Evolutionary conservation across 2,888 invertebrate genomes (phyloP).

Genomic region (Macrostomum cliftonense): DNA sequence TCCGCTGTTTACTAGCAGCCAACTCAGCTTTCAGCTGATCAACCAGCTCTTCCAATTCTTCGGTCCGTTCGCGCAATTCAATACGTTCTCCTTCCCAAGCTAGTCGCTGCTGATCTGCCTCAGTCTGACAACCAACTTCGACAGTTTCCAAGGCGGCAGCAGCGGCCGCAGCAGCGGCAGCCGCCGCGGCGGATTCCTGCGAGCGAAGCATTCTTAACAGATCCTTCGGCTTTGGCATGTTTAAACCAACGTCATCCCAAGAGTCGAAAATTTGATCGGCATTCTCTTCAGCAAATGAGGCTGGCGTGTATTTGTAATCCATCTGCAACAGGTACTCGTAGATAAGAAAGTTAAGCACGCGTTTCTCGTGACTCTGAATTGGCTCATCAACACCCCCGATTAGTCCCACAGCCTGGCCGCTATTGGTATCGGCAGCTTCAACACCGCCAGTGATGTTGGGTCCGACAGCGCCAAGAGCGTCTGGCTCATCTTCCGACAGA

Average conservation of each 20-base stretch:
- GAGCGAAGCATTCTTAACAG: constrained; percentile 42
- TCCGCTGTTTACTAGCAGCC: no score
- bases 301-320: constrained; percentile 65
- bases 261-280: constrained; percentile 60
- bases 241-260: constrained; percentile 74
- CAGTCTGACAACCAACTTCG: neutral
- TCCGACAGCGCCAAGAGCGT: no score
- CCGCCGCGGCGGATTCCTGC: constrained; percentile 20
- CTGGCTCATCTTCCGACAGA: no score
- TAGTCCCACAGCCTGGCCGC: neutral
- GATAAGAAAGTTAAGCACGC: constrained; percentile 64
- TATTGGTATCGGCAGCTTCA: no score
- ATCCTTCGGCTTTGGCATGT: constrained; percentile 59
- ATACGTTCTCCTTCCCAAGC: no score
- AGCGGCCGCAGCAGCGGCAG: constrained; percentile 10
- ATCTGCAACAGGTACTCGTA: constrained; percentile 62
- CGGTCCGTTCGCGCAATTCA: no score
- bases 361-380: constrained; percentile 59
- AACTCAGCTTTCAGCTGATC: no score
- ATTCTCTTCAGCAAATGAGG: constrained; percentile 75
- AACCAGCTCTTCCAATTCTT: no score
- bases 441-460: neutral
- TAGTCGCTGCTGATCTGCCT: neutral
- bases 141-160: neutral
- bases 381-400: constrained; percentile 15